Conservation (phyloP, 2,797 vertebrate species). For the Microctenopoma stevenorrisi region DNA sequence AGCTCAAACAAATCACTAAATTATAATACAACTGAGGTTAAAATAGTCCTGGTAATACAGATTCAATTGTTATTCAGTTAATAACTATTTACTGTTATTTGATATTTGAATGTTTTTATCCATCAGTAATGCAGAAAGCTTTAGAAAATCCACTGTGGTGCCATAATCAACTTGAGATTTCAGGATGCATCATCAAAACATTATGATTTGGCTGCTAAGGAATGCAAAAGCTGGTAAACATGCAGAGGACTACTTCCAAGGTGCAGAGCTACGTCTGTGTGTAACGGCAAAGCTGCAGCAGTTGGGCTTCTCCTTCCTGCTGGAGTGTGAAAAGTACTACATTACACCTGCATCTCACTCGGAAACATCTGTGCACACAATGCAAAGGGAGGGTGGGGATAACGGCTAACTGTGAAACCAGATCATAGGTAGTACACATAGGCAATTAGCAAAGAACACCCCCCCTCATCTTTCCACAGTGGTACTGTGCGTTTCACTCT, state of each 20-base stretch:
- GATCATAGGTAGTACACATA: slow-evolving; percentile 42
- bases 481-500: slow-evolving; percentile 24
- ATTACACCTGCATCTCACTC: slow-evolving; percentile 71
- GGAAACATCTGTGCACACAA: slow-evolving; percentile 78
- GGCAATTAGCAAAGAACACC: slow-evolving; percentile 50
- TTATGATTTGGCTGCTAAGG: slow-evolving; percentile 9
- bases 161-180: slow-evolving; percentile 11
- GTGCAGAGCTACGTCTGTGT: slow-evolving; percentile 23
- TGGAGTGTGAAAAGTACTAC: slow-evolving; percentile 53
- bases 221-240: slow-evolving; percentile 35
- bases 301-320: slow-evolving; percentile 69
- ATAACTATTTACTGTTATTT: slow-evolving; percentile 1
- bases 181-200: slow-evolving; percentile 27
- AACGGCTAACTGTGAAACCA: slow-evolving; percentile 71
- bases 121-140: slow-evolving; percentile 7
- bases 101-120: background rate
- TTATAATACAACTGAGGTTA: background rate
- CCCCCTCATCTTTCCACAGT: slow-evolving; percentile 28
- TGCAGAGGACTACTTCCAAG: slow-evolving; percentile 10
- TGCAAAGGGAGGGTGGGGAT: slow-evolving; percentile 51
- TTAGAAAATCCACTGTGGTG: slow-evolving; percentile 10
- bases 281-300: slow-evolving; percentile 51
- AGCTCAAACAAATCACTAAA: slow-evolving; percentile 14
- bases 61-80: background rate
- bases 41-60: background rate